Conservation (phyloP, 2,797 vertebrate genomes). For the Alectoris magna region DNA sequence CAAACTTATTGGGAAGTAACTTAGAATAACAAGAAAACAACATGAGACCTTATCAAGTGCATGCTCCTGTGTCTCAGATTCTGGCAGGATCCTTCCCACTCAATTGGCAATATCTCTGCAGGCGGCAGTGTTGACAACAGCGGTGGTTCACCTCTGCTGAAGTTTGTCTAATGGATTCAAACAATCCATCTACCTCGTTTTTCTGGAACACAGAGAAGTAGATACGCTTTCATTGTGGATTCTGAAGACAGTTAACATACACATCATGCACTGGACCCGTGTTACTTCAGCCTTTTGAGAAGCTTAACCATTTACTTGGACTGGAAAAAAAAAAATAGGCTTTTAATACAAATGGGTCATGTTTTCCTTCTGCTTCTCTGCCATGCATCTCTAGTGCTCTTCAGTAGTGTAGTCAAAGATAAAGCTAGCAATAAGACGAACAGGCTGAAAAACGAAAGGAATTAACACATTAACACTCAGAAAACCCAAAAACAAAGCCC, state of each 20-base stretch:
- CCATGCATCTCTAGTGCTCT: neutral
- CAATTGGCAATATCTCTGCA: neutral
- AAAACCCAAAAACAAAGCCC: neutral
- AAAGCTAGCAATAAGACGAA: neutral
- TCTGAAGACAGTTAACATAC: neutral
- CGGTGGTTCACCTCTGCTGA: rapidly evolving
- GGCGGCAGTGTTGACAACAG: neutral
- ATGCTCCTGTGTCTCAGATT: rapidly evolving
- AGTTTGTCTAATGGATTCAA: neutral
- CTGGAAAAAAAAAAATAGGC: neutral
- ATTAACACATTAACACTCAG: neutral
- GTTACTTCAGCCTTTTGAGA: neutral
- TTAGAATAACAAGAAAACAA: neutral
- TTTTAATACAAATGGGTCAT: neutral
- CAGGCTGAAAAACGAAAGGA: neutral
- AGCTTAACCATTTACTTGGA: neutral
- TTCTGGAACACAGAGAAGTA: neutral
- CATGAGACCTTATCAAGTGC: neutral
- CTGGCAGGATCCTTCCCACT: neutral
- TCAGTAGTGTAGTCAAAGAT: neutral
- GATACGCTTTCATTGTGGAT: too few species aligned
- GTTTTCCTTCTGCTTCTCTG: neutral
- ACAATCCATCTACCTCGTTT: neutral
- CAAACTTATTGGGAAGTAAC: neutral
- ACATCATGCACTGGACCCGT: neutral